Base-by-base conservation (phyloP, 2,113 vertebrate species). In the Notothenia rossii region DNA sequence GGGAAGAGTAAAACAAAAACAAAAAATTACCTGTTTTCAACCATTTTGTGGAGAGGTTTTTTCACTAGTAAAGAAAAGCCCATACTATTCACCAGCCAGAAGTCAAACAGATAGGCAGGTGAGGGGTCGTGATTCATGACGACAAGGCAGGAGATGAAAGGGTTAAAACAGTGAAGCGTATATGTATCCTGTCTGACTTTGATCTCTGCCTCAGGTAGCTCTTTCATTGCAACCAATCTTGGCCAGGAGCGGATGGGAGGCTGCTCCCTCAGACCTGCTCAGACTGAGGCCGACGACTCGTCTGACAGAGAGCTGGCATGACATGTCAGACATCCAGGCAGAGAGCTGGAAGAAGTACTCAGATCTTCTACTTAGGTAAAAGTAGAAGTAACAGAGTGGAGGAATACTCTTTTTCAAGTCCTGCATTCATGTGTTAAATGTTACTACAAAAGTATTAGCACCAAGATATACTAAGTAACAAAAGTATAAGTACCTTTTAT, bases 191-290 rank as follows among this genome's bases (percentile, higher is more conserved):
- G 86, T 86, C 79, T 78, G 79, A 83, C 94, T 95, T 95, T 96
- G 93, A 95, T 95, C 90, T 93, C 77, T 51, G 90, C 89, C 86
- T 92, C 91, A 93, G 93, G 92, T 93, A 88, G 55, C 86, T 91
- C 87, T 81, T 86, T 82, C 79, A 84, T 81, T 86, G 87, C 88
- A 88, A 90, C 94, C 92, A 92, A 78, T 94, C 91, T 92, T 73
- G 76, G 79, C 83, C 56, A 36, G 80, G 75, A 89, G 80, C 84
- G 88, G 78, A 79, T 48, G 81, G 84, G 72, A 87, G 78, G 86
- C 87, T 86, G 88, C 77, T 79, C 83, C 82, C 75, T 84, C 54
- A 67, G 86, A 82, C 89, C 62, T 91, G 88, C 89, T 92, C 85
- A 89, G 88, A 89, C 86, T 63, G 36, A 79, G 78, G 63, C 89